These are phyloP conservation scores for Sardinella longiceps DNA, from an alignment of 2,797 vertebrate species.

Conservation along the genomic window DNA sequence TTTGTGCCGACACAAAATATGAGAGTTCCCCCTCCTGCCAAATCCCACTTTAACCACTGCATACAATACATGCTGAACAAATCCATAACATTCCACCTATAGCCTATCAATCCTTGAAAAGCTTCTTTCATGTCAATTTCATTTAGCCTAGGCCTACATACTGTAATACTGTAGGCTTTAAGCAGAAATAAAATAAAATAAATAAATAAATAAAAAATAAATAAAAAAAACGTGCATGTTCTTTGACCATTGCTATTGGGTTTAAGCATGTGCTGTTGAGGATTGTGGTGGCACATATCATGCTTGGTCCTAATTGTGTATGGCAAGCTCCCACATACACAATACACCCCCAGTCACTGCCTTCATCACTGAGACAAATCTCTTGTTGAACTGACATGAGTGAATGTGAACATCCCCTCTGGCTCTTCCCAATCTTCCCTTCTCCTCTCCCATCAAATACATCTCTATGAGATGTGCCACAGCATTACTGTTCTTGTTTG, in stretches of 20 bases:
- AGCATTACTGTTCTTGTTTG: not conserved
- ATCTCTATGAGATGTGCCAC: not conserved
- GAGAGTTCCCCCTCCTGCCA: no score
- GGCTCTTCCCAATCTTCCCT: not conserved
- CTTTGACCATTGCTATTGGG: not conserved
- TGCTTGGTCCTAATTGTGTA: not conserved
- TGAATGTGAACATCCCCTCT: constrained; percentile 11
- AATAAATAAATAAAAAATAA: not conserved
- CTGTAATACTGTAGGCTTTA: not conserved
- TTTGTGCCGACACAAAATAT: no score
- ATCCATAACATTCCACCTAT: not conserved
- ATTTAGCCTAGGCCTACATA: not conserved
- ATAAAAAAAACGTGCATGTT: not conserved
- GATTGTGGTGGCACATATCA: constrained; percentile 19
- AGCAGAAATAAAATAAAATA: not conserved
- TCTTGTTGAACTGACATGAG: constrained; percentile 12
- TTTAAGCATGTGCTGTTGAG: not conserved
- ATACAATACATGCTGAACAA: no score
- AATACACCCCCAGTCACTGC: constrained; percentile 18
- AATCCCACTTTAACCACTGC: no score
- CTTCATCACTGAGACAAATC: constrained; percentile 5
- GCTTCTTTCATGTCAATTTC: not conserved
- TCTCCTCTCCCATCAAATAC: not conserved
- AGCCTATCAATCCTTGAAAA: not conserved
- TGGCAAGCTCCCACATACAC: constrained; percentile 16